Percentiles rank a stretch among this genome's conserved stretches.
Evolutionary conservation across 2,888 invertebrate genomes (phyloP).

Genomic region (Osedax frankpressi): DNA sequence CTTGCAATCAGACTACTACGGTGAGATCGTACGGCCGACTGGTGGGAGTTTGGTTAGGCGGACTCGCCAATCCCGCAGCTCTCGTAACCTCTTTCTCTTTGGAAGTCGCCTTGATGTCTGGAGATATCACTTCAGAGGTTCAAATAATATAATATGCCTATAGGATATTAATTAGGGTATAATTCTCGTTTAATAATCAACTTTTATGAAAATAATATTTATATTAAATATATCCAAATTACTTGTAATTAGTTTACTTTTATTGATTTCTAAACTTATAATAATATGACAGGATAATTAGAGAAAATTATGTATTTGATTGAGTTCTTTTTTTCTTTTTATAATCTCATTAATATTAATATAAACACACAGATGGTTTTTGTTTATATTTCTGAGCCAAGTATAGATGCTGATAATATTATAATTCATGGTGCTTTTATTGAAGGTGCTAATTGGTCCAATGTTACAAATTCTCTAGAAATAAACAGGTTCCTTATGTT

Average conservation of each 20-base stretch:
- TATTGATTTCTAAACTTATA: no score
- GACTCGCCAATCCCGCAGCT: conserved; percentile 40
- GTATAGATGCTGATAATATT: conserved; percentile 30
- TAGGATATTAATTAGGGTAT: background rate
- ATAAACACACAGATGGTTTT: background rate
- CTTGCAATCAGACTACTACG: background rate
- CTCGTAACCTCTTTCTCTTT: conserved; percentile 36
- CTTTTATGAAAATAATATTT: no score
- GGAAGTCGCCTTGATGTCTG: conserved; percentile 38
- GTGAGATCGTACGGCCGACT: conserved; percentile 32
- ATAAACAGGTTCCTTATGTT: background rate
- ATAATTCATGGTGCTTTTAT: conserved; percentile 33
- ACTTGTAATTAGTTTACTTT: no score
- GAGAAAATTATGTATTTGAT: no score
- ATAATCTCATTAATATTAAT: background rate
- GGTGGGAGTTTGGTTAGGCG: conserved; percentile 40
- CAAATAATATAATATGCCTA: conserved; percentile 14
- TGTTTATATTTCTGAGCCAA: conserved; percentile 1
- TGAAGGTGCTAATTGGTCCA: conserved; percentile 39
- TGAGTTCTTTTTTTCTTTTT: no score
- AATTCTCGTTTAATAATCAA: no score
- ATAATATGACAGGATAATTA: no score
- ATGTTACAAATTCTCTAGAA: conserved; percentile 27
- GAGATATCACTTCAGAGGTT: conserved; percentile 36
- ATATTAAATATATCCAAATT: no score